Percentiles rank a stretch among this genome's conserved stretches.
phyloP scores from a whole-genome alignment of 2,888 invertebrate species.

The Nymphalis urticae region DNA sequence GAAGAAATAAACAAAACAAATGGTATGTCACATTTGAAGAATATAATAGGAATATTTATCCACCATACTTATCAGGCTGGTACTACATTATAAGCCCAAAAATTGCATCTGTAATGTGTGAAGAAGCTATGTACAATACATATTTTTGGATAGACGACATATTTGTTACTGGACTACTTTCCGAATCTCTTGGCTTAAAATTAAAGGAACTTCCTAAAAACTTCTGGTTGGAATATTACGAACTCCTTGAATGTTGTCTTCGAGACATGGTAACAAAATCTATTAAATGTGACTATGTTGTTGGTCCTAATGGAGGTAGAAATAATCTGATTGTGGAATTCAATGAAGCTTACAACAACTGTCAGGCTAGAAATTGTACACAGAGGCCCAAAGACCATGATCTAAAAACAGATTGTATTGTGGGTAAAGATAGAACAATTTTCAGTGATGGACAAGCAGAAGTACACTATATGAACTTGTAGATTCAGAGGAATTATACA shows the following conservation, averaged over 20 bases:
- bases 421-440: conserved; percentile 62
- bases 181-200: conserved; percentile 80
- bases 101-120: conserved; percentile 81
- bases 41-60: conserved; percentile 83
- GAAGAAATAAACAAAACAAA: conserved; percentile 86
- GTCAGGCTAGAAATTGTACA: conserved; percentile 79
- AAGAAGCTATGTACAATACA: conserved; percentile 76
- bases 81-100: conserved; percentile 88
- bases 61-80: conserved; percentile 91
- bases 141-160: conserved; percentile 97
- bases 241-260: conserved; percentile 88
- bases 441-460: conserved; percentile 57
- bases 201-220: conserved; percentile 80
- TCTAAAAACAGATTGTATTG: conserved; percentile 83
- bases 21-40: conserved; percentile 89
- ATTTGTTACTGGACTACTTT: conserved; percentile 90
- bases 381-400: conserved; percentile 69
- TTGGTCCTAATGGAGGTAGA: conserved; percentile 90
- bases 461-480: conserved; percentile 45
- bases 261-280: conserved; percentile 79
- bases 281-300: conserved; percentile 85
- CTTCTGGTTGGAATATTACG: conserved; percentile 86
- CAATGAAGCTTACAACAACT: conserved; percentile 82
- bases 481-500: conserved; percentile 10
- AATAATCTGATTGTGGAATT: conserved; percentile 85